Evolutionary conservation across 2,113 vertebrate species (phyloP), one percentile per base, ranked within the genome.

Genomic region (Daboia siamensis): DNA sequence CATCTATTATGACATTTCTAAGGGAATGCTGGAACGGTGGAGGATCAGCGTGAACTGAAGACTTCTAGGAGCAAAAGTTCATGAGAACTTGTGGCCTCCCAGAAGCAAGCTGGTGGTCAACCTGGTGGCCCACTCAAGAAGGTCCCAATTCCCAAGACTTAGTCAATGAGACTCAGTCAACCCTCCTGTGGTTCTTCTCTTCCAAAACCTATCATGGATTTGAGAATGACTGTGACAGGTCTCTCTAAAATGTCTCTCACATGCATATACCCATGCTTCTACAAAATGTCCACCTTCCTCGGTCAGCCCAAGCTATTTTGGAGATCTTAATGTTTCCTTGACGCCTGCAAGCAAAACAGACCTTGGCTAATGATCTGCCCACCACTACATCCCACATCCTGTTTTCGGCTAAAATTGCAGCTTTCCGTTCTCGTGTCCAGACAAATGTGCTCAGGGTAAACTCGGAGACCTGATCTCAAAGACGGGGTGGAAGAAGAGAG

Each of bases 291-390:
- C 91, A 33, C 57, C 54, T 7, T 17, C 5, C 11, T 64, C 48
- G 33, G 39, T n/a, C 44, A 95, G 88, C n/a, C 61, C 10, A 90
- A 64, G 55, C 87, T 93, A 12, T 92, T 90, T 91, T 94, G 95
- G 93, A 90, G 94, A 3, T 11, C 39, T 91, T 57, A 48, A 33
- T 89, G 64, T 15, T 96, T 0, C 89, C 74, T 0, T 92, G 91
- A 93, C 0, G 10, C 5, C 48, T 1, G 23, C 23, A 89, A 88
- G 69, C 59, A 12, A 51, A 86, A 86, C 33, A 0, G 0, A 54
- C 86, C 80, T 44, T 55, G 51, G 44, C 93, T 93, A 93, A 89
- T 0, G 26, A 93, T 61, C 48, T 59, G 90, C 44, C 91, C 80
- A 87, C 85, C 8, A 39, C 69, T 39, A 33, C 33, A 56, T 44